Percentiles rank a stretch among this genome's conserved stretches.
These are phyloP conservation scores for Lasioglossum morio DNA, from an alignment of 2,888 invertebrate genomes.

Conservation along the genomic window DNA sequence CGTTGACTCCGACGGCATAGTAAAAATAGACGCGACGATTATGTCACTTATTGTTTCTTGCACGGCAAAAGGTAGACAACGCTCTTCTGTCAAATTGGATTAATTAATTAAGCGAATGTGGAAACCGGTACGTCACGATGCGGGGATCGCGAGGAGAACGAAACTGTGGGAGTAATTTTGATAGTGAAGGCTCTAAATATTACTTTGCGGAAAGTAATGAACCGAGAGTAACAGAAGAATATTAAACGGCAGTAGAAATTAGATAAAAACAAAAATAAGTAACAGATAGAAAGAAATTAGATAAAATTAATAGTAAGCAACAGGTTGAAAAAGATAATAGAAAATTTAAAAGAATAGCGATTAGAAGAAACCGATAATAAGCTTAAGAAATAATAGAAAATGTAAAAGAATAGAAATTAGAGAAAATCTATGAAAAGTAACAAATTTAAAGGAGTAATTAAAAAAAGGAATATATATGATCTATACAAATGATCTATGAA, in stretches of 20 bases:
- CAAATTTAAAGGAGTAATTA: neutral
- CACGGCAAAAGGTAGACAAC: neutral
- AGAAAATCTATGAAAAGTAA: neutral
- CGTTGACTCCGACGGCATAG: neutral
- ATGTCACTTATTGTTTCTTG: neutral
- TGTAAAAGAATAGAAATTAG: neutral
- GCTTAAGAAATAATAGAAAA: neutral
- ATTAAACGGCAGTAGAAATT: neutral
- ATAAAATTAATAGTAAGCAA: neutral
- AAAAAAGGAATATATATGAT: too few relatives aligned
- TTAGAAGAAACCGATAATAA: too few relatives aligned
- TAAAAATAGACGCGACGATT: neutral
- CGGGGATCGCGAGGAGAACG: neutral
- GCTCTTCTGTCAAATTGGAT: neutral
- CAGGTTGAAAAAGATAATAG: neutral
- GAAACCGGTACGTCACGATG: neutral
- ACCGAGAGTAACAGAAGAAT: too few relatives aligned
- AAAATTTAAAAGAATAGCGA: neutral
- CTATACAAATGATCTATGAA: too few relatives aligned
- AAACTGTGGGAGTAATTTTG: neutral
- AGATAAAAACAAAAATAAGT: neutral
- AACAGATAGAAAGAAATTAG: neutral
- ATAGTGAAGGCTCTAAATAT: neutral
- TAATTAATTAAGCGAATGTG: neutral
- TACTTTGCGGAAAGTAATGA: neutral